Percentiles rank a stretch among this genome's conserved stretches.
These are phyloP conservation scores for Luehdorfia chinensis DNA, from an alignment of 1,140 invertebrate genomes.

Conservation along the genomic window DNA sequence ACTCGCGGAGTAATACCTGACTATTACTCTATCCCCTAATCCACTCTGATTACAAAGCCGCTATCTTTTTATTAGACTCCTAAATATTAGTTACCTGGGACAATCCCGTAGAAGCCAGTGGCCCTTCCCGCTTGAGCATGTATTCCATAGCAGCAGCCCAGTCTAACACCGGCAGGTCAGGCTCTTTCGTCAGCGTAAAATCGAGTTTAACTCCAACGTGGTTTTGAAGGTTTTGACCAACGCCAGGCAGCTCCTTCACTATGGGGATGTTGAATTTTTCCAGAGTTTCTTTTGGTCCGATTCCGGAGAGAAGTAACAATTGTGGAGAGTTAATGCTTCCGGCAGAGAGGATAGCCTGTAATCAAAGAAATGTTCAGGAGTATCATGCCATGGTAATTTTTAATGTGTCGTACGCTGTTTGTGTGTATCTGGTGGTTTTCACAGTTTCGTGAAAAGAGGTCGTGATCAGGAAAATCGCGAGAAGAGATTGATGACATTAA, in stretches of 20 bases:
- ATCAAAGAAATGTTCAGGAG: constrained; percentile 16
- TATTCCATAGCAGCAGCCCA: constrained; percentile 81
- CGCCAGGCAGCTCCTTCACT: constrained; percentile 83
- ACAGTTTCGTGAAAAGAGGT: no score
- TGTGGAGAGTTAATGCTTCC: constrained; percentile 82
- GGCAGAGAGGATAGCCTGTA: constrained; percentile 82
- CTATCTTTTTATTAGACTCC: no score
- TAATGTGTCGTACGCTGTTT: no score
- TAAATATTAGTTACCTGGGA: constrained; percentile 76
- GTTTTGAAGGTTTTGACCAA: constrained; percentile 87
- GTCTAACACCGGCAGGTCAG: constrained; percentile 78
- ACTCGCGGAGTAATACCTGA: no score
- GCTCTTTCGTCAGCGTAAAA: constrained; percentile 73
- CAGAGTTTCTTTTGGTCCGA: constrained; percentile 81
- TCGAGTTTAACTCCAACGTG: constrained; percentile 80
- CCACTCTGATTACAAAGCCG: no score
- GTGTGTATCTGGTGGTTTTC: no score
- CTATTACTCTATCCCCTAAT: no score
- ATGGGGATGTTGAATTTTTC: constrained; percentile 81
- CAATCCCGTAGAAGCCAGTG: constrained; percentile 80
- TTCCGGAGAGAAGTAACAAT: constrained; percentile 83
- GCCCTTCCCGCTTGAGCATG: constrained; percentile 78
- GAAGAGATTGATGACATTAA: no score
- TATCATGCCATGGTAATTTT: no score
- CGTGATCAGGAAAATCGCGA: no score